Evolutionary conservation across 2,797 vertebrate genomes (phyloP).

Genomic region (Simalia tracyae): DNA sequence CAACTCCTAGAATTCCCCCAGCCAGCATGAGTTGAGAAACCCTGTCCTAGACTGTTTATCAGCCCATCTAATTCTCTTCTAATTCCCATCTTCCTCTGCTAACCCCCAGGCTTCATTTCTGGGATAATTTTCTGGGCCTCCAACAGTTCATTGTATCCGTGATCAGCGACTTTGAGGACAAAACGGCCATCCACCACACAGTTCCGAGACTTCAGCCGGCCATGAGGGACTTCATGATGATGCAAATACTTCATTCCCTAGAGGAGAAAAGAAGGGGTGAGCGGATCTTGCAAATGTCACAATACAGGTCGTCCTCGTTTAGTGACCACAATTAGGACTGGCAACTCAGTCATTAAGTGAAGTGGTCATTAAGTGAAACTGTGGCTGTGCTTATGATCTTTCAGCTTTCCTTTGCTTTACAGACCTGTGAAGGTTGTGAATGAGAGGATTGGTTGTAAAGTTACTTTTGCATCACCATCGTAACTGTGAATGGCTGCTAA

Average conservation of each 20-base stretch:
- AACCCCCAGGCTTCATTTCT: constrained; percentile 78
- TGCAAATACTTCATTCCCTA: constrained; percentile 92
- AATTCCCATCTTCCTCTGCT: constrained; percentile 7
- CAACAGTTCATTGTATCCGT: constrained; percentile 83
- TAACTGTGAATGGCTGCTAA: background rate
- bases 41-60: background rate
- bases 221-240: constrained; percentile 82
- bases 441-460: background rate
- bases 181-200: constrained; percentile 94
- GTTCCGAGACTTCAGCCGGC: constrained; percentile 91
- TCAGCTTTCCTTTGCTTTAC: background rate
- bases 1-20: too few species aligned
- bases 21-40: too few species aligned
- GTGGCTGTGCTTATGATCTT: too few species aligned
- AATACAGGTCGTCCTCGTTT: background rate
- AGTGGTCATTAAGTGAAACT: background rate
- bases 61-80: background rate
- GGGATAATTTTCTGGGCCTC: constrained; percentile 71
- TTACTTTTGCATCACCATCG: background rate
- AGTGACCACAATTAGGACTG: background rate
- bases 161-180: constrained; percentile 92
- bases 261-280: background rate
- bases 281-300: background rate
- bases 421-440: background rate
- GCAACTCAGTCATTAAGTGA: background rate